Base-by-base conservation (phyloP, 2,888 invertebrate species). In the Meta bourneti region DNA sequence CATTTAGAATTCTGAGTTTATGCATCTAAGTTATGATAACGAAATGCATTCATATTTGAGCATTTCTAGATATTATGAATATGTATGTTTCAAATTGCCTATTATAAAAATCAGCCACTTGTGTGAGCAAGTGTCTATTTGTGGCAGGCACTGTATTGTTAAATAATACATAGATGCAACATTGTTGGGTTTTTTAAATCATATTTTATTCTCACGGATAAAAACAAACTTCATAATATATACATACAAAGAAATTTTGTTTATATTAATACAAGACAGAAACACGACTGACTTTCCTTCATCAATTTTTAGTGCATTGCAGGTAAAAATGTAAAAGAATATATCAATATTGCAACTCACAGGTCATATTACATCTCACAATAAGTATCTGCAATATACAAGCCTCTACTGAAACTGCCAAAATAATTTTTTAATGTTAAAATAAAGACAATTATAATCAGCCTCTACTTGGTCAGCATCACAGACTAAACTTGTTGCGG, bases 271-370 rank as follows among this genome's bases (percentile, higher is more conserved):
- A 90, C 90, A 85, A 74, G 52, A 85, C 89, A 89, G 48, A 82
- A 82, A 83, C 83, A 78, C 74, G 71, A 71, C 72, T 79, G 54
- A 70, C 80, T 85, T 80, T 77, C 4, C 34, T 34, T 61, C 61
- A 61, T 85, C 89, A 89, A 83, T 89, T 71, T 75, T 83, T 61
- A 85, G 90, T 90, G 90, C 90, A 90, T 69, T 79, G 84, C 79
- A 84, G 90, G 90, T 90, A 90, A 85, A 90, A 90, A 90, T 84
- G 90, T 90, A 90, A 90, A 90, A 90, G 90, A 90, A 90, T 90
- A 90, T 90, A 90, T 90, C 85, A 84, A 90, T 90, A 90, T 90
- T 80, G 85, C 85, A 80, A 85, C 77, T 69, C 72, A 90, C 79
- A 84, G 79, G 77, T 79, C 71, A 69, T 61, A 61, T 16, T 78